phyloP scores from a whole-genome alignment of 2,888 invertebrate genomes.

The Lochmaea crataegi region DNA sequence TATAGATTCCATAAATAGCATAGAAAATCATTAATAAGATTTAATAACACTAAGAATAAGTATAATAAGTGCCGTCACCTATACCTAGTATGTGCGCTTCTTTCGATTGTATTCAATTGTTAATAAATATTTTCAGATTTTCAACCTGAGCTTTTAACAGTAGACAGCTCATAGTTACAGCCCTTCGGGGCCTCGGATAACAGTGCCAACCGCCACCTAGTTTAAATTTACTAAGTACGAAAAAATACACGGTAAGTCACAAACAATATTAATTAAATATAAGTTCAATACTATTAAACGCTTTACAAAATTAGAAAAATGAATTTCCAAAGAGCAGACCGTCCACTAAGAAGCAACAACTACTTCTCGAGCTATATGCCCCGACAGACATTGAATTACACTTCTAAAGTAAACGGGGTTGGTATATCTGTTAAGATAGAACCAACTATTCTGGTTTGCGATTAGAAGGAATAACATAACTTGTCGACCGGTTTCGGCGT shows the following conservation, averaged over 20 bases:
- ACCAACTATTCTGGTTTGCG: too few species aligned
- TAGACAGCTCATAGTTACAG: constrained; percentile 39
- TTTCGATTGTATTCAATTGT: neutral
- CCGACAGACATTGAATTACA: too few species aligned
- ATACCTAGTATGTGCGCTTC: neutral
- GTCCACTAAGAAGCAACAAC: too few species aligned
- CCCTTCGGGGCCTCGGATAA: constrained; percentile 49
- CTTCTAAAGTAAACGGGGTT: too few species aligned
- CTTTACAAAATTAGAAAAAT: too few species aligned
- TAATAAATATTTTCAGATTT: constrained; percentile 15
- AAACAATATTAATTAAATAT: neutral
- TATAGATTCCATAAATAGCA: neutral
- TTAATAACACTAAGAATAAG: neutral
- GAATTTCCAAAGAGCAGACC: too few species aligned
- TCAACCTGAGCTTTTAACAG: neutral
- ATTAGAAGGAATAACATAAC: too few species aligned
- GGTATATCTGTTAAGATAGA: too few species aligned
- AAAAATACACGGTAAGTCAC: constrained; percentile 10
- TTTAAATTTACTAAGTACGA: neutral
- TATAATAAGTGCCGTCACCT: constrained; percentile 1
- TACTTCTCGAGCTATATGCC: too few species aligned
- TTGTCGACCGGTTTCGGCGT: too few species aligned
- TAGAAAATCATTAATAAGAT: neutral
- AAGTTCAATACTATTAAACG: too few species aligned
- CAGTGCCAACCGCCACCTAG: neutral